Evolutionary conservation across 2,797 vertebrate species (phyloP).

Genomic region (Iguana delicatissima): DNA sequence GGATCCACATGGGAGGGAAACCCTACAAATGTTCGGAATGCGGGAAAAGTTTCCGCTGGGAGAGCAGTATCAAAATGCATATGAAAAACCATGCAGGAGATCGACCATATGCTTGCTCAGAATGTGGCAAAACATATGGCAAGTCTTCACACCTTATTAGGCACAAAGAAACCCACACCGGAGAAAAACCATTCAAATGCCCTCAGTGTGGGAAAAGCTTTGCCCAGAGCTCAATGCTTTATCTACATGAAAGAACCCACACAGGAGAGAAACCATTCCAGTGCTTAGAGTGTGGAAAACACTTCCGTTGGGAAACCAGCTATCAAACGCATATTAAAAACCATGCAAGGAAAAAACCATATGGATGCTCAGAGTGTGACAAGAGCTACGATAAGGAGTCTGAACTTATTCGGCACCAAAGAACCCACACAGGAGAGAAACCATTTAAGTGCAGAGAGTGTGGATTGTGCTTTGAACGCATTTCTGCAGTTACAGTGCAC

Average conservation of each 20-base stretch:
- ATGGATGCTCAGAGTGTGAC: neutral
- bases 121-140: slow-evolving; percentile 70
- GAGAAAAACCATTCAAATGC: slow-evolving; percentile 67
- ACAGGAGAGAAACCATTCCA: slow-evolving; percentile 69
- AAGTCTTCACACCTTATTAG: slow-evolving; percentile 68
- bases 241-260: slow-evolving; percentile 68
- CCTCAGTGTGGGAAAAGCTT: slow-evolving; percentile 67
- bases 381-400: neutral
- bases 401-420: neutral
- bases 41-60: slow-evolving; percentile 71
- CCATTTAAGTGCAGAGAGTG: slow-evolving; percentile 9
- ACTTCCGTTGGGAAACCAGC: slow-evolving; percentile 54
- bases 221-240: slow-evolving; percentile 64
- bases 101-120: slow-evolving; percentile 68
- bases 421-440: slow-evolving; percentile 12
- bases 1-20: slow-evolving; percentile 53
- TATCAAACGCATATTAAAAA: slow-evolving; percentile 55
- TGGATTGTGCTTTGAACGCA: neutral
- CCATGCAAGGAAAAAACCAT: slow-evolving; percentile 29
- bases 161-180: slow-evolving; percentile 64
- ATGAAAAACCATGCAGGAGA: slow-evolving; percentile 72
- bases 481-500: neutral
- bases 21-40: slow-evolving; percentile 32
- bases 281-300: slow-evolving; percentile 69
- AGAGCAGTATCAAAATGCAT: slow-evolving; percentile 71